Evolutionary conservation across 2,113 vertebrate genomes (phyloP).

Genomic region (Triplophysa siluroides): DNA sequence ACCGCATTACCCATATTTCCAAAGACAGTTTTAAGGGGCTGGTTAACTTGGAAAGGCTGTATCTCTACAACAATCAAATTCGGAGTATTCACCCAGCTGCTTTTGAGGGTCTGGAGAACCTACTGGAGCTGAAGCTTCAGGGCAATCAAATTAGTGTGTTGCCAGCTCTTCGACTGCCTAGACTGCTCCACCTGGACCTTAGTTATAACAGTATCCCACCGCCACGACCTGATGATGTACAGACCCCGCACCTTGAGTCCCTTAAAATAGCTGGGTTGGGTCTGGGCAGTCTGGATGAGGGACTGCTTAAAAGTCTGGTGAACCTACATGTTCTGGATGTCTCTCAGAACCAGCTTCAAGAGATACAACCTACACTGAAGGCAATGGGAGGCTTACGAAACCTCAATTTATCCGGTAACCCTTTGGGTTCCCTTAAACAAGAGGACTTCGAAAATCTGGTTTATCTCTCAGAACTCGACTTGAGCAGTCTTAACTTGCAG

Average conservation of each 20-base stretch:
- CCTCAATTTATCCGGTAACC: slow-evolving; percentile 85
- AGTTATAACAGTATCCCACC: slow-evolving; percentile 81
- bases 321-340: slow-evolving; percentile 91
- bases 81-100: slow-evolving; percentile 83
- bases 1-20: slow-evolving; percentile 87
- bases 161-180: slow-evolving; percentile 80
- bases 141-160: slow-evolving; percentile 81
- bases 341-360: slow-evolving; percentile 84
- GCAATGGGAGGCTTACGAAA: slow-evolving; percentile 77
- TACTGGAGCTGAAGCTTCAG: slow-evolving; percentile 94
- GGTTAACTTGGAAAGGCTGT: slow-evolving; percentile 86
- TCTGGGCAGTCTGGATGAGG: slow-evolving; percentile 75
- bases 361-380: slow-evolving; percentile 72
- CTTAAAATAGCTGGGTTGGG: slow-evolving; percentile 85
- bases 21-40: slow-evolving; percentile 87
- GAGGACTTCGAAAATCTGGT: slow-evolving; percentile 81
- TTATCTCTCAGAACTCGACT: slow-evolving; percentile 85
- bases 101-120: slow-evolving; percentile 79
- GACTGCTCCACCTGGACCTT: slow-evolving; percentile 89
- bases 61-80: slow-evolving; percentile 88
- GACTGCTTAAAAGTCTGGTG: slow-evolving; percentile 78
- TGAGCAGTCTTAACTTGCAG: slow-evolving; percentile 88
- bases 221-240: slow-evolving; percentile 74
- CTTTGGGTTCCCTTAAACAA: slow-evolving; percentile 77
- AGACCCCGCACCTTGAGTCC: slow-evolving; percentile 82